Percentiles rank a stretch among this genome's conserved stretches.
Evolutionary conservation across 1,140 invertebrate species (phyloP).

Genomic region (Marisa cornuarietis): DNA sequence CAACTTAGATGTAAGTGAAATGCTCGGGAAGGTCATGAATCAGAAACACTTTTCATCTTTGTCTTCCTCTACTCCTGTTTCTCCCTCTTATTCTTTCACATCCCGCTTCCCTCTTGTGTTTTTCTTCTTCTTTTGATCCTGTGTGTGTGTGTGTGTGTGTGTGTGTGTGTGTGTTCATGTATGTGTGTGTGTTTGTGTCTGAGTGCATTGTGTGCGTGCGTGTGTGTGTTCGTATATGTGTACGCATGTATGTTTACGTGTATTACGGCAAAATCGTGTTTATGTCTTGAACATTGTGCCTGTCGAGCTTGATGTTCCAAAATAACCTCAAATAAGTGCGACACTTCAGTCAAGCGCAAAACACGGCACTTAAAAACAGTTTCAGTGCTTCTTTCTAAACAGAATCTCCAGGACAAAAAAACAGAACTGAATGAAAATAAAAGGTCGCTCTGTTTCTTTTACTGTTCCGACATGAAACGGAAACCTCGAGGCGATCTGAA

Average conservation of each 20-base stretch:
- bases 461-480: not conserved
- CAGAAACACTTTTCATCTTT: no score
- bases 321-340: not conserved
- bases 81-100: no score
- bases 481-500: no score
- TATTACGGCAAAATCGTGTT: not conserved
- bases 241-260: not conserved
- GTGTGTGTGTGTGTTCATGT: not conserved
- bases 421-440: not conserved
- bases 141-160: not conserved
- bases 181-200: conserved; percentile 8
- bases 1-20: no score
- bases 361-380: not conserved
- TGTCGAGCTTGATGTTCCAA: not conserved
- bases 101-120: no score
- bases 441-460: not conserved
- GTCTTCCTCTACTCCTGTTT: no score
- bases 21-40: no score
- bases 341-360: no score
- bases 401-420: not conserved
- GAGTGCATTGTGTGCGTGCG: conserved; percentile 9
- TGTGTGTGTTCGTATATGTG: conserved; percentile 12
- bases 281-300: not conserved
- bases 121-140: no score
- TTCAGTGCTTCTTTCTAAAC: not conserved